A percentile compares a stretch with the other conserved stretches of the same genome.
Conservation (phyloP, 2,113 vertebrate genomes). For the Leptobrachium leishanense region DNA sequence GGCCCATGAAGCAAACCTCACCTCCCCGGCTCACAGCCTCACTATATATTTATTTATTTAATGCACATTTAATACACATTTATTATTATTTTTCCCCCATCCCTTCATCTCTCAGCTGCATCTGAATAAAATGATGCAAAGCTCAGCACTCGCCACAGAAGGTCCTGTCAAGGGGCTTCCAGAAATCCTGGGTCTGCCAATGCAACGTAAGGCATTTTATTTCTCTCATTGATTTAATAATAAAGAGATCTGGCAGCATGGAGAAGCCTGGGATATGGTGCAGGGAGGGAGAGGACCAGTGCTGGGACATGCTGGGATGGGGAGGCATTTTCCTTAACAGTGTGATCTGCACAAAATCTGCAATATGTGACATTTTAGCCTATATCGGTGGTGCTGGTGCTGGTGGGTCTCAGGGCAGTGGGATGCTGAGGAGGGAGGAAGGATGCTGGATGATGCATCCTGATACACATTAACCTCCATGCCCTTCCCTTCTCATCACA, state of each 20-base stretch:
- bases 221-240: conserved; percentile 58
- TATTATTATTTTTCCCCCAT: not conserved
- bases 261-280: conserved; percentile 43
- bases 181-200: conserved; percentile 93
- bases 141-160: conserved; percentile 86
- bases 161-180: conserved; percentile 92
- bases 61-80: conserved; percentile 38
- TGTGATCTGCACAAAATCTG: not conserved
- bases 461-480: too few species aligned
- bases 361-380: too few species aligned
- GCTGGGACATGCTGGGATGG: conserved; percentile 14
- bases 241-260: conserved; percentile 52
- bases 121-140: conserved; percentile 93
- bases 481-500: not conserved
- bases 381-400: too few species aligned
- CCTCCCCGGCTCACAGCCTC: not conserved
- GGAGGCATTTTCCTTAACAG: not conserved
- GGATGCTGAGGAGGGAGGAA: too few species aligned
- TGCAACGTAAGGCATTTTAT: conserved; percentile 90
- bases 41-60: not conserved
- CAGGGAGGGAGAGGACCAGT: conserved; percentile 52
- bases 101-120: conserved; percentile 47
- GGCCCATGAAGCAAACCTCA: too few species aligned
- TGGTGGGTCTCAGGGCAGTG: too few species aligned
- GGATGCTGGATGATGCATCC: too few species aligned